Evolutionary conservation across 2,888 invertebrate genomes (phyloP), one percentile per base, ranked within the genome.

Genomic region (Cephus spinipes): DNA sequence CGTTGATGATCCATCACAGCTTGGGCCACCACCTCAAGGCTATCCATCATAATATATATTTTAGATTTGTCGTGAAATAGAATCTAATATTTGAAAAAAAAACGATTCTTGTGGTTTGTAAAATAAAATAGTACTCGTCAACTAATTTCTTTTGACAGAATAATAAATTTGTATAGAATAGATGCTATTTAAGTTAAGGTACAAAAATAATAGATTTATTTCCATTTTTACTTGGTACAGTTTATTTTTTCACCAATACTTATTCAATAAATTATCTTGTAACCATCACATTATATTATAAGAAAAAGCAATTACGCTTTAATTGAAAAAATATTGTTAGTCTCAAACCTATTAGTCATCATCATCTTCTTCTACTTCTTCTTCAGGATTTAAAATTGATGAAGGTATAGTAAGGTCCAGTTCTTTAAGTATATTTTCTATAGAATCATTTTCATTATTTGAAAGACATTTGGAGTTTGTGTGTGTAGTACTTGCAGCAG

Each of bases 1-100:
- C 9, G 94, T 95, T 78, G 96, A 97, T 88, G 97, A 97, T 90
- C 96, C 96, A 0, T 94, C 95, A 40, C 95, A 94, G 75, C 92
- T 96, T 80, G 95, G 95, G n/a, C 93, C 95, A 31, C 88, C 92
- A 34, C 90, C 91, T 31, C 90, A 90, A 81, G 87, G 85, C 73
- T 82, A 87, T 83, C 86, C 87, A 4, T 87, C 86, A 80, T 89
- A 87, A 84, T 81, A n/a, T 31, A 15, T 30, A 76, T 73, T 73
- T 76, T 85, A 87, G 82, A 80, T 74, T 79, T 76, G 82, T 82
- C 75, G 80, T n/a, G 79, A 81, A 76, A 81, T 82, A 83, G 81
- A 80, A 75, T 77, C 55, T 69, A 81, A 75, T 79, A 79, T 78
- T 79, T 76, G 40, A 55, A 23, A 55, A 23, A 55, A 81, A 85